Conservation (phyloP, 2,797 vertebrate genomes). For the Sebastes ruberrimus region DNA sequence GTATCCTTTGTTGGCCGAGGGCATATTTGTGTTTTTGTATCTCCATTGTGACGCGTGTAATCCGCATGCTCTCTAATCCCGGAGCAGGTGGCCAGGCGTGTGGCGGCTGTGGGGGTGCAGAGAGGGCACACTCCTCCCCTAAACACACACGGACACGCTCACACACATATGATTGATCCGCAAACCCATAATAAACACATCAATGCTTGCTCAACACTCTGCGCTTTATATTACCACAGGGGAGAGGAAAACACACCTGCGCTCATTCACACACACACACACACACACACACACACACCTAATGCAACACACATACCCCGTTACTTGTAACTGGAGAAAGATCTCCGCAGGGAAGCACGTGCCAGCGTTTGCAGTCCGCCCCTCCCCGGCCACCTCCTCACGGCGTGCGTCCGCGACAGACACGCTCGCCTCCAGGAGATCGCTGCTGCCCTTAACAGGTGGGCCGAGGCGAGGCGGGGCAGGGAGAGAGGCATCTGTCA, state of each 20-base stretch:
- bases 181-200: conserved; percentile 15
- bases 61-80: conserved; percentile 83
- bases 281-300: not conserved
- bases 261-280: not conserved
- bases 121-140: conserved; percentile 69
- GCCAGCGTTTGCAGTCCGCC: conserved; percentile 26
- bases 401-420: conserved; percentile 36
- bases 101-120: conserved; percentile 70
- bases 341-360: conserved; percentile 17
- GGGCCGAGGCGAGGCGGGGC: conserved; percentile 56
- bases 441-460: conserved; percentile 72
- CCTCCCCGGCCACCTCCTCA: conserved; percentile 22
- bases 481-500: conserved; percentile 74
- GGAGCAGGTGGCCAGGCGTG: conserved; percentile 84
- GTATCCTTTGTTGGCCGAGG: conserved; percentile 67
- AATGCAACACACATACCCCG: not conserved
- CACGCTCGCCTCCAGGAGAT: conserved; percentile 53
- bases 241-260: conserved; percentile 20
- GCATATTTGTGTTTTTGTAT: conserved; percentile 79
- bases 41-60: conserved; percentile 83
- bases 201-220: not conserved
- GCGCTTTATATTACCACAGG: not conserved
- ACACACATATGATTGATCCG: conserved; percentile 30
- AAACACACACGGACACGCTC: conserved; percentile 28
- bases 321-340: not conserved